Evolutionary conservation across 2,797 vertebrate genomes (phyloP).

Genomic region (Enteromius fasciolatus): DNA sequence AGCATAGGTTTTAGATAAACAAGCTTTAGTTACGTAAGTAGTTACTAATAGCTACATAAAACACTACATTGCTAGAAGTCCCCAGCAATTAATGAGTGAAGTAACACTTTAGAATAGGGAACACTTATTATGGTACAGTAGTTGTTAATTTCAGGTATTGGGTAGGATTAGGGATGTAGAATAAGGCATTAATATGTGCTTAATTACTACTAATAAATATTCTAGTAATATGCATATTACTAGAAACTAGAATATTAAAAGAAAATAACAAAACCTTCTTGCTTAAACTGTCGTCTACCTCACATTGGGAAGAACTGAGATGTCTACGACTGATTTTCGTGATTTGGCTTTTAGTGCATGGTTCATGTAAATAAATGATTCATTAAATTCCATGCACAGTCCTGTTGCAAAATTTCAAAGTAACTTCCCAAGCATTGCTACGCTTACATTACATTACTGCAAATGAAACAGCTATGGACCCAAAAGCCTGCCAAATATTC

Average conservation of each 20-base stretch:
- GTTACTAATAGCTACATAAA: not conserved
- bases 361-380: not conserved
- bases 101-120: too few relatives aligned
- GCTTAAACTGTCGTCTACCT: not conserved
- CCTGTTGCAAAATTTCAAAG: not conserved
- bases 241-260: not conserved
- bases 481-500: conserved; percentile 8
- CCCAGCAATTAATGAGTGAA: not conserved
- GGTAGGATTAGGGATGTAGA: too few relatives aligned
- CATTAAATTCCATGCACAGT: not conserved
- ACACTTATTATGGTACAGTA: too few relatives aligned
- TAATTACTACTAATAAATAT: too few relatives aligned
- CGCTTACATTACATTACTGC: conserved; percentile 1
- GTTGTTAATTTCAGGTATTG: too few relatives aligned
- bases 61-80: not conserved
- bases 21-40: not conserved
- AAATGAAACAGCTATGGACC: not conserved
- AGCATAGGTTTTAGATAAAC: not conserved
- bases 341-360: not conserved
- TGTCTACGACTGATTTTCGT: not conserved
- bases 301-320: not conserved
- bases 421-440: not conserved
- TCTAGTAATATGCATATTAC: too few relatives aligned
- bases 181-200: too few relatives aligned
- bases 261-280: not conserved